These are phyloP conservation scores for Podarcis muralis DNA, from an alignment of 2,113 vertebrate genomes.

Conservation along the genomic window DNA sequence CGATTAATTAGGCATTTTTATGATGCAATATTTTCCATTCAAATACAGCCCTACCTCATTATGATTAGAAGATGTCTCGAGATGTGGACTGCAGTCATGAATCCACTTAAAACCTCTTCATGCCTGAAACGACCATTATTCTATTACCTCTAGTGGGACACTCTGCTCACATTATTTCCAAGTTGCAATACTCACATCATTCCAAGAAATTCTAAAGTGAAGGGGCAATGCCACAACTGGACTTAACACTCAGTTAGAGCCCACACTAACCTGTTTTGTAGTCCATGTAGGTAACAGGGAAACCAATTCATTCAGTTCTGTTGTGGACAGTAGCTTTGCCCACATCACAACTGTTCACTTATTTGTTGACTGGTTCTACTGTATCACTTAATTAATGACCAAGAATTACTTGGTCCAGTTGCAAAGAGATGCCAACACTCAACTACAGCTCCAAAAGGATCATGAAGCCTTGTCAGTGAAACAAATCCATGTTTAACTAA, in stretches of 20 bases:
- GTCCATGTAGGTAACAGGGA: constrained; percentile 1
- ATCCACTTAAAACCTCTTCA: constrained; percentile 26
- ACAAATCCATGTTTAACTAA: not conserved
- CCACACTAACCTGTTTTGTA: not conserved
- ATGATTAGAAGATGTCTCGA: constrained; percentile 31
- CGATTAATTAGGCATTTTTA: not conserved
- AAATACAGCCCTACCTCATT: constrained; percentile 1
- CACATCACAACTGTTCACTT: not conserved
- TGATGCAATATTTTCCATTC: constrained; percentile 1
- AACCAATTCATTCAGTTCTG: not conserved
- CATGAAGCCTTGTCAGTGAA: not conserved
- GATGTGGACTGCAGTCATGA: constrained; percentile 15
- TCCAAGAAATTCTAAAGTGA: not conserved
- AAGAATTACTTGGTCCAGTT: not conserved
- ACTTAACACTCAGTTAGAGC: not conserved
- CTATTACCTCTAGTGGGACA: not conserved
- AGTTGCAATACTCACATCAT: constrained; percentile 2
- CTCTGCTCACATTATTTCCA: not conserved
- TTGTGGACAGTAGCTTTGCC: not conserved
- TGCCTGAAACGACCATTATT: not conserved
- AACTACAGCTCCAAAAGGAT: not conserved
- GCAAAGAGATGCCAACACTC: not conserved
- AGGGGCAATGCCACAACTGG: not conserved
- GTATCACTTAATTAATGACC: not conserved
- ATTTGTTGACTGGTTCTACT: not conserved